Evolutionary conservation across 2,797 vertebrate genomes (phyloP).

Genomic region (Holocentrus rufus): DNA sequence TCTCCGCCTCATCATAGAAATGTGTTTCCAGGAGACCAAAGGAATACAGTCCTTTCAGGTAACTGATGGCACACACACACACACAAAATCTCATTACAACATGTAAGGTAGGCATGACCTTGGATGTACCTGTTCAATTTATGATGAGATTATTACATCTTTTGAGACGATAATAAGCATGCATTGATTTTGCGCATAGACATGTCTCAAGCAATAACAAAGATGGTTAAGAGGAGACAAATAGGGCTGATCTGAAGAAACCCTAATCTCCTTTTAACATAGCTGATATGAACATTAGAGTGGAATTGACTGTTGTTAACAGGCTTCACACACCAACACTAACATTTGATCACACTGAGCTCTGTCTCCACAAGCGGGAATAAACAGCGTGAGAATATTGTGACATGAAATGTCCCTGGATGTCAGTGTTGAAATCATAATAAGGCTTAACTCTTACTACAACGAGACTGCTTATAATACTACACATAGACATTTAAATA

Average conservation of each 20-base stretch:
- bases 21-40: conserved; percentile 94
- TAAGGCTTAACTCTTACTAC: neutral
- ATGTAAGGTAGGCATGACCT: neutral
- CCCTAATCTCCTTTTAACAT: neutral
- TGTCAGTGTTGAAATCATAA: too few species aligned
- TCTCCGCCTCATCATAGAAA: conserved; percentile 89
- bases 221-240: neutral
- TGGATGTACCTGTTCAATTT: neutral
- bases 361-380: neutral
- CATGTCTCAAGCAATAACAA: neutral
- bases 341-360: too few species aligned
- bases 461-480: neutral
- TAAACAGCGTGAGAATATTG: neutral
- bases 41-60: conserved; percentile 92
- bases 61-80: conserved; percentile 78
- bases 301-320: neutral
- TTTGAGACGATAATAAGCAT: conserved; percentile 1
- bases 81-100: conserved; percentile 7
- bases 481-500: neutral
- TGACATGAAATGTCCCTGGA: neutral
- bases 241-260: neutral
- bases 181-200: neutral
- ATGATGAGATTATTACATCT: neutral
- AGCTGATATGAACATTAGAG: conserved; percentile 5
- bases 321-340: neutral